Base-by-base conservation (phyloP, 2,797 vertebrate species). In the Oreochromis grahami region DNA sequence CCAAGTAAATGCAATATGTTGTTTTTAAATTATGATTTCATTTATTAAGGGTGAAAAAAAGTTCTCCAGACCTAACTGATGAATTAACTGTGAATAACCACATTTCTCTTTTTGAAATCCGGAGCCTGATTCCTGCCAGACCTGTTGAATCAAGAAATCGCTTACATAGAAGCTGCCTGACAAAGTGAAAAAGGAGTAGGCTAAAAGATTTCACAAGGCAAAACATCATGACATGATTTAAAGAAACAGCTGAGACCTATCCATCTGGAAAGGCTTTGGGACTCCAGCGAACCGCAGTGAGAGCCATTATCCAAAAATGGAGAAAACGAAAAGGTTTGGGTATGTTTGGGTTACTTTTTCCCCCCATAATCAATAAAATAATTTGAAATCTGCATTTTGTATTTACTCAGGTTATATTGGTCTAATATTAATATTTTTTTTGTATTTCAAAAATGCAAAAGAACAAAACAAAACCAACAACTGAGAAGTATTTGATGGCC, bases 301-400 rank as follows among this genome's bases (percentile, higher is more conserved):
- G 1, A 63, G 58, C 17, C 58, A 36, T 63, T 63, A 63, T 36
- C 58, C 32, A 63, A 63, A 63, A 63, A 63, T n/a, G 58, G 19
- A 13, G 10, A 63, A n/a, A 63, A 63, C 10, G 2, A n/a, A 63
- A 8, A n/a, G 58, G 32, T 41, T 41, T 38, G 36, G 48, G 8
- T n/a, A 51, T 2, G 4, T 70, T 70, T 45, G 41, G 41, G 17
- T 45, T 26, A 10, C 5, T 45, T 45, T 70, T 26, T 0, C 0
- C 9, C 1, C 2, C 41, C 14, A 2, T 70, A 4, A 26, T 70
- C 9, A 70, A 26, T 70, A 15, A 70, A 70, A 70, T 26, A 10
- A 45, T 7, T 70, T 5, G 26, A 70, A 70, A 10, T 43, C 38
- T 45, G 38, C 3, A 45, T 70, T 70, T 70, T 70, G 21, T 63